Conservation (phyloP, 53 echinoderm and acorn worm genomes). For the Arbacia lixula region DNA sequence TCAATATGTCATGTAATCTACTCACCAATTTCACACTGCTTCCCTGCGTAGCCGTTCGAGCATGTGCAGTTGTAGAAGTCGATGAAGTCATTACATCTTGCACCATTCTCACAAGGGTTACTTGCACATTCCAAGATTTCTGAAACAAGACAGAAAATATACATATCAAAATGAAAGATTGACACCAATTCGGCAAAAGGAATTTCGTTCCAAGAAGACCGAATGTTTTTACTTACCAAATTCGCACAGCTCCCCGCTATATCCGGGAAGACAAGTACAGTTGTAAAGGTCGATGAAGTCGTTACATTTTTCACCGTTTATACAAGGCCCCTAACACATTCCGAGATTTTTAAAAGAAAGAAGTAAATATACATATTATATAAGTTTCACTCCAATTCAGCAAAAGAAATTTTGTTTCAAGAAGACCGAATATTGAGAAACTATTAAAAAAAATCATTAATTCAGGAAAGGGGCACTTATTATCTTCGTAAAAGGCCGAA, state of each 20-base stretch:
- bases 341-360: neutral
- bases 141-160: neutral
- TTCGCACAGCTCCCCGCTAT: neutral
- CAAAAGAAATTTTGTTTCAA: neutral
- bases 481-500: no score
- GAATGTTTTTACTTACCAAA: neutral
- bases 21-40: slow-evolving; percentile 1
- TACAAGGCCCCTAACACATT: slow-evolving; percentile 9
- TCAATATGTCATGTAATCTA: neutral
- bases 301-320: neutral
- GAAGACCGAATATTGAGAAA: no score
- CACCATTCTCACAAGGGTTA: slow-evolving; percentile 15
- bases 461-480: no score
- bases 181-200: neutral
- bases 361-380: neutral
- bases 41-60: neutral
- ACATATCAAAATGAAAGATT: neutral
- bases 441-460: no score
- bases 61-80: slow-evolving; percentile 4
- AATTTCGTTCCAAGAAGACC: neutral
- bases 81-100: neutral
- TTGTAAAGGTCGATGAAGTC: neutral
- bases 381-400: neutral
- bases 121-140: slow-evolving; percentile 17
- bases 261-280: neutral